Conservation (phyloP, 2,888 invertebrate genomes). For the Danaus chrysippus region DNA sequence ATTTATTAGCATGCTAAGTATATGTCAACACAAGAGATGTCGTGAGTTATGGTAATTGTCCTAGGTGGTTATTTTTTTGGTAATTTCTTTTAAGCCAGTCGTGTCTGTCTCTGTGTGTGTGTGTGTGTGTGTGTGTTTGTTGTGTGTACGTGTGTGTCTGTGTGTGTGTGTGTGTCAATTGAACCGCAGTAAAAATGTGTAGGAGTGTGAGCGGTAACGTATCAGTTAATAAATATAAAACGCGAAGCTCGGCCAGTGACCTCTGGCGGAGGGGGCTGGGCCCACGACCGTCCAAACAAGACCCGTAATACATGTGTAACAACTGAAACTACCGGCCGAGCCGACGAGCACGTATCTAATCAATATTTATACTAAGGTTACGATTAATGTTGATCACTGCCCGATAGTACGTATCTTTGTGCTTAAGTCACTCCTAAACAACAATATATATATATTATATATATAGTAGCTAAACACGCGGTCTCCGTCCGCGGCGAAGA, state of each 20-base stretch:
- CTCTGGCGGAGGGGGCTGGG: constrained; percentile 53
- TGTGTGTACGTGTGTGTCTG: no score
- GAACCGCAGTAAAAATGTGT: constrained; percentile 35
- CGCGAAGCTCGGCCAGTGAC: constrained; percentile 50
- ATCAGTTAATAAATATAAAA: constrained; percentile 65
- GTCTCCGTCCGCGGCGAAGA: constrained; percentile 62
- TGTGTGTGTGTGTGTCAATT: not conserved
- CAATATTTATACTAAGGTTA: constrained; percentile 75
- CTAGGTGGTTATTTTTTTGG: no score
- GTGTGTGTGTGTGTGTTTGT: no score
- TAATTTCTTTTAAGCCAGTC: no score
- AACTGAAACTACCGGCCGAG: constrained; percentile 67
- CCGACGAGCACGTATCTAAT: constrained; percentile 57
- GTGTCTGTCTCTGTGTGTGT: no score
- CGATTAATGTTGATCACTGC: constrained; percentile 79
- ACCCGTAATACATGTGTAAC: constrained; percentile 71
- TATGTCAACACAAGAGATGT: no score
- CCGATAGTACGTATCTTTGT: constrained; percentile 79
- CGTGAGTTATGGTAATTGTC: no score
- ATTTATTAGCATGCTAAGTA: not conserved
- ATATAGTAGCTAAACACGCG: constrained; percentile 62
- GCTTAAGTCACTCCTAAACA: constrained; percentile 74
- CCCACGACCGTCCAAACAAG: constrained; percentile 60
- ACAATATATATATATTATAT: constrained; percentile 57
- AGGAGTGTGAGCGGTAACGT: constrained; percentile 55